A percentile compares a stretch with the other conserved stretches of the same genome.
Conservation (phyloP, 2,113 vertebrate genomes). For the Elephantulus edwardii region DNA sequence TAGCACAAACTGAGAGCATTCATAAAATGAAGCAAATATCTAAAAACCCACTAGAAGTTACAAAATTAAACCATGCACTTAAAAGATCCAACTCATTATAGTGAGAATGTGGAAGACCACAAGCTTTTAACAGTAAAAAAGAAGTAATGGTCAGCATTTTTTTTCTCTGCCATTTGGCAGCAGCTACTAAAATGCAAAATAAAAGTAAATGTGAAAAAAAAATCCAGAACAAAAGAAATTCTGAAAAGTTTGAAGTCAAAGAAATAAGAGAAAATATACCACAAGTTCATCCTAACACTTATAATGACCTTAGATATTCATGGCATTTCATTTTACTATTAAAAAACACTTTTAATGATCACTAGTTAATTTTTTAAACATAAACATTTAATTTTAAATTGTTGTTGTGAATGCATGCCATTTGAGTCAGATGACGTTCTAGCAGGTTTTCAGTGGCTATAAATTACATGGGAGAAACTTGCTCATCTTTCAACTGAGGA, state of each 20-base stretch:
- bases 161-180: too few relatives aligned
- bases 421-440: too few relatives aligned
- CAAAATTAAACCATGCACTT: background rate
- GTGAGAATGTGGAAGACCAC: background rate
- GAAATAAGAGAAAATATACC: background rate
- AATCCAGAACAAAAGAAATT: background rate
- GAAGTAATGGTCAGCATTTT: background rate
- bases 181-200: too few relatives aligned
- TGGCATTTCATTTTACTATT: too few relatives aligned
- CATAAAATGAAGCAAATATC: slow-evolving; percentile 28
- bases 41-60: background rate
- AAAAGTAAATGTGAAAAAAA: slow-evolving; percentile 31
- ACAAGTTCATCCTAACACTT: background rate
- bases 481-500: too few relatives aligned
- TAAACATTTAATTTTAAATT: too few relatives aligned
- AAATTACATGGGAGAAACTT: too few relatives aligned
- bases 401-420: too few relatives aligned
- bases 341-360: too few relatives aligned
- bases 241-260: background rate
- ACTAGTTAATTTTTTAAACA: too few relatives aligned
- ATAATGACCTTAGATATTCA: slow-evolving; percentile 17
- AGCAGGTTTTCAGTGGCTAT: too few relatives aligned
- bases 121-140: background rate
- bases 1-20: background rate
- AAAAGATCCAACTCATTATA: background rate